Conservation (phyloP, 2,797 vertebrate genomes). For the Malacoraja senta region DNA sequence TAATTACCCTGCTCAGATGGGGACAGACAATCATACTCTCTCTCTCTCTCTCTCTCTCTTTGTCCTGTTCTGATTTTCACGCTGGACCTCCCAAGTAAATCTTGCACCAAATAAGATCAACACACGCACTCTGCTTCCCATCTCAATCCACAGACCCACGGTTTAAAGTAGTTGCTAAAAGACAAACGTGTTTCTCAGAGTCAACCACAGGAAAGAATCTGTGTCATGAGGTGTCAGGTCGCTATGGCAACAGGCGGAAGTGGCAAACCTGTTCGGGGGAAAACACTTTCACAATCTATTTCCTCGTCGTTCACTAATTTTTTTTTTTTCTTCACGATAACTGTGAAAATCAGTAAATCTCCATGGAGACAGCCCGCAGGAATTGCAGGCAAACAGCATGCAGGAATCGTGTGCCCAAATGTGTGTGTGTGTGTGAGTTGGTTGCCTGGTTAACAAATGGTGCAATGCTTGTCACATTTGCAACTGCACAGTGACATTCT, state of each 20-base stretch:
- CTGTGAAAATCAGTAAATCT: constrained; percentile 73
- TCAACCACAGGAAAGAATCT: constrained; percentile 62
- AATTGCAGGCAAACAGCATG: constrained; percentile 47
- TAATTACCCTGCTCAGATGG: constrained; percentile 42
- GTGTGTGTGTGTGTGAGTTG: constrained; percentile 40
- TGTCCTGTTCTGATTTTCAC: constrained; percentile 45
- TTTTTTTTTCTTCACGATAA: constrained; percentile 81
- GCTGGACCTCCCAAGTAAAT: constrained; percentile 42
- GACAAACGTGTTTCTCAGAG: constrained; percentile 49
- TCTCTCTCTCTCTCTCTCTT: constrained; percentile 41
- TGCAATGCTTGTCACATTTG: too few species aligned
- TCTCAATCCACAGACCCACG: constrained; percentile 43
- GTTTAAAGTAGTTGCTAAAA: constrained; percentile 43
- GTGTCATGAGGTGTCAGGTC: constrained; percentile 74
- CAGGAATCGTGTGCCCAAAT: constrained; percentile 35
- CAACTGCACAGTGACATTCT: too few species aligned
- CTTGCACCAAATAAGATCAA: constrained; percentile 38
- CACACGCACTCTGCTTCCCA: constrained; percentile 44
- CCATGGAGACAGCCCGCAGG: constrained; percentile 62
- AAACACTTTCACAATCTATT: constrained; percentile 74
- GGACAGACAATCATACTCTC: constrained; percentile 38
- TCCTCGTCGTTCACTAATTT: constrained; percentile 81
- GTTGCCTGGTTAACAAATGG: constrained; percentile 41
- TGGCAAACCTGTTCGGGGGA: constrained; percentile 63
- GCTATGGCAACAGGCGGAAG: constrained; percentile 59